Base-by-base conservation (phyloP, 2,888 invertebrate species). In the Drosophila lutescens region DNA sequence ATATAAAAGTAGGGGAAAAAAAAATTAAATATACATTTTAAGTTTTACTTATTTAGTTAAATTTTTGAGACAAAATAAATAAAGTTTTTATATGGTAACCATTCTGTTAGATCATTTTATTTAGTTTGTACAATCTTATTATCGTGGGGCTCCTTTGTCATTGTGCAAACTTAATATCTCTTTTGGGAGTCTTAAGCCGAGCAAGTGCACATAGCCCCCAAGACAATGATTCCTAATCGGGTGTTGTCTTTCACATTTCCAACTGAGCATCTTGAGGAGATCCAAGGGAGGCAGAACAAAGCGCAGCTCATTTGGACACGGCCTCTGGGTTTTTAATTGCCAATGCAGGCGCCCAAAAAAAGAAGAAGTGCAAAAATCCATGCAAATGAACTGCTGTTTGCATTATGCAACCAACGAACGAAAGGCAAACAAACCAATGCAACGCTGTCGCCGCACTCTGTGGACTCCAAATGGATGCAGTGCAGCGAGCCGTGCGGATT, bases 401-500 rank as follows among this genome's bases (percentile, higher is more conserved):
- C 30, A 63, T 84, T 85, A 82, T 79, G 84, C 74, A 84, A 87
- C 70, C 86, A 78, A 51, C 47, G 20, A 54, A 74, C 32, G 32
- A 51, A 53, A 71, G 70, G 62, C 54, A 63, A 57, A 63, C 65
- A 58, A 43, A 78, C 66, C 46, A 65, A 61, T 84, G 86, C 81
- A 81, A 51, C 49, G 67, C 60, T 54, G 46, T 49, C 46, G 50
- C 38, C 53, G 65, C 17, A 47, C 41, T 50, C 30, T 26, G 41
- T 49, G 67, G 36, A 26, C 38, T 38, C 23, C 38, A 34, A 66
- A 46, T 65, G 53, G 63, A 17, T 65, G 56, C 66, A 65, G 80
- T 86, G 80, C 88, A 88, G 70, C 89, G 77, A 89, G 89, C 79
- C 90, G 84, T 89, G 80, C 78, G 89, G 70, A 60, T 80, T 89